Conservation (phyloP, 2,797 vertebrate genomes). For the Smutsia gigantea region DNA sequence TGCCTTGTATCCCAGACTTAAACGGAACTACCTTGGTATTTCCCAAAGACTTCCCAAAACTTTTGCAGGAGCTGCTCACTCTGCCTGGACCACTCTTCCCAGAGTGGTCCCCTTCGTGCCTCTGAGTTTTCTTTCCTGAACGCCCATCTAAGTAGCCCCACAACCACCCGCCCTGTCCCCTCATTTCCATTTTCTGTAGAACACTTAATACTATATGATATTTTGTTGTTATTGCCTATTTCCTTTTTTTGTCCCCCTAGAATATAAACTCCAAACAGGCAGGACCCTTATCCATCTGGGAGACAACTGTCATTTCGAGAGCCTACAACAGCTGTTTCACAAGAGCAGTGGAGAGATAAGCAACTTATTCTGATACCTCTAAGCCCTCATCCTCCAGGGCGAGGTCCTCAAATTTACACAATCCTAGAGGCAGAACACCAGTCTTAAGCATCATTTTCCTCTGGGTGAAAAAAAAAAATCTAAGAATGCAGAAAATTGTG, state of each 20-base stretch:
- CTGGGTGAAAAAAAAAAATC: not conserved
- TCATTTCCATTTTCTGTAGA: not conserved
- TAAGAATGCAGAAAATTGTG: not conserved
- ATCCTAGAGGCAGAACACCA: not conserved
- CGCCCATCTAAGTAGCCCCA: not conserved
- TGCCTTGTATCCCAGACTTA: not conserved
- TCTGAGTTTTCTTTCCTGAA: not conserved
- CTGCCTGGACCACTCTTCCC: not conserved
- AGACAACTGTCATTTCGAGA: not conserved
- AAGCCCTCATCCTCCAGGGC: not conserved
- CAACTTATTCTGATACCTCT: not conserved
- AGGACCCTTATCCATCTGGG: too few relatives aligned
- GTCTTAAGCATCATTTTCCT: not conserved
- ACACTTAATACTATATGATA: not conserved
- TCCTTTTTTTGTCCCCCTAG: not conserved
- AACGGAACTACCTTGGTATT: not conserved
- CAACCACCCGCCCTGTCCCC: not conserved
- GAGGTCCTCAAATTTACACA: not conserved
- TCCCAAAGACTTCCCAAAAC: not conserved
- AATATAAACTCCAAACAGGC: not conserved
- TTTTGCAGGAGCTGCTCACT: not conserved
- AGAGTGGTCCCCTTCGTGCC: not conserved
- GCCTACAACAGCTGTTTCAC: not conserved
- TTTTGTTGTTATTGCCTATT: not conserved
- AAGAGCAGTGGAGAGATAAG: not conserved